Evolutionary conservation across 2,888 invertebrate genomes (phyloP).

Genomic region (Mechanitis messenoides): DNA sequence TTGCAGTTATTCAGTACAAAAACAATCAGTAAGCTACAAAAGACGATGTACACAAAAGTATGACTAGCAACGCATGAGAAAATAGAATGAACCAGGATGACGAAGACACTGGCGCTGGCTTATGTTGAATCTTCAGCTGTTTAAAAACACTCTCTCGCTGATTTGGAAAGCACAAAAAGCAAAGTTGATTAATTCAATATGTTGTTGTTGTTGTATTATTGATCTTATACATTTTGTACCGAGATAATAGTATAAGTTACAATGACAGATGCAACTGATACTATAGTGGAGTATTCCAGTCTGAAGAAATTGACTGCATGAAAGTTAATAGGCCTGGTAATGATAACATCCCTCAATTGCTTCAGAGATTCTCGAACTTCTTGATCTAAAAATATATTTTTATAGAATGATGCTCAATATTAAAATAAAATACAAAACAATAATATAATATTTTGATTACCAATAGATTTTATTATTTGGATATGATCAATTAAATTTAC

Average conservation of each 20-base stretch:
- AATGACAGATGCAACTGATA: conserved; percentile 53
- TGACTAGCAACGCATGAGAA: too few relatives aligned
- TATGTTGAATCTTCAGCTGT: too few relatives aligned
- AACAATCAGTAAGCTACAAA: too few relatives aligned
- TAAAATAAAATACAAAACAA: neutral
- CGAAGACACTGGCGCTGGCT: too few relatives aligned
- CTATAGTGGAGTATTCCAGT: conserved; percentile 47
- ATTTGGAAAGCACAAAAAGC: too few relatives aligned
- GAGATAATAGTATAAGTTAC: conserved; percentile 63
- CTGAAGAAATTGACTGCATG: conserved; percentile 51
- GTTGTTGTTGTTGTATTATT: too few relatives aligned
- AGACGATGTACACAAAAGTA: too few relatives aligned
- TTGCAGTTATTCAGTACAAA: too few relatives aligned
- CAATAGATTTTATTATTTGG: conserved; percentile 21
- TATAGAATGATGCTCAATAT: neutral
- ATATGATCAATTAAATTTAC: conserved; percentile 21
- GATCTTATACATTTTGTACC: conserved; percentile 39
- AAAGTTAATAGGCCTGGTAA: conserved; percentile 48
- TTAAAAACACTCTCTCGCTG: too few relatives aligned
- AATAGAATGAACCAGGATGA: too few relatives aligned
- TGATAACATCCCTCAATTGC: conserved; percentile 44
- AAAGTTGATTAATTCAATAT: too few relatives aligned
- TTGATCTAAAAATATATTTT: conserved; percentile 35
- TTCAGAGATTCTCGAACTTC: conserved; percentile 36
- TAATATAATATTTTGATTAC: conserved; percentile 12